A percentile compares a stretch with the other conserved stretches of the same genome.
These are phyloP conservation scores for Indri indri DNA, from an alignment of 2,113 vertebrate species.

Conservation along the genomic window DNA sequence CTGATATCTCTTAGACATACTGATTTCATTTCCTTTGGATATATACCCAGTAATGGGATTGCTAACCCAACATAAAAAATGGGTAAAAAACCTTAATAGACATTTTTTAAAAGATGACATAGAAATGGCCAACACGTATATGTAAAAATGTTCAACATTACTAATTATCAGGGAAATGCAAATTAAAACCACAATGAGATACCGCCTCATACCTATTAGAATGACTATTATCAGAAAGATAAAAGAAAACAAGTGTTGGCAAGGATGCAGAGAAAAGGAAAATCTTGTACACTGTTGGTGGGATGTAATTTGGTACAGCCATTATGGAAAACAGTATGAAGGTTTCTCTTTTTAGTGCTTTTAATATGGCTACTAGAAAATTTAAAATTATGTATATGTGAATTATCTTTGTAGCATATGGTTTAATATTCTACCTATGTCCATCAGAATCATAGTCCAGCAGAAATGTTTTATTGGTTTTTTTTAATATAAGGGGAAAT, in stretches of 20 bases:
- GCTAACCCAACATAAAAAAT: neutral
- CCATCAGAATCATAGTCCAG: conserved; percentile 25
- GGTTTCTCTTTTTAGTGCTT: neutral
- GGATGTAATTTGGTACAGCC: neutral
- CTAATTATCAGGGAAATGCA: neutral
- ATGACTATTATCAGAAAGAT: neutral
- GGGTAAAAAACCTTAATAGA: neutral
- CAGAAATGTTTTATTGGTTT: neutral
- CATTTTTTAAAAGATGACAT: neutral
- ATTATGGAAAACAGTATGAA: neutral
- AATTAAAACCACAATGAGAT: neutral
- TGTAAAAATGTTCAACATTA: neutral
- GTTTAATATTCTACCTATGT: conserved; percentile 32
- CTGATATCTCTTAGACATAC: neutral
- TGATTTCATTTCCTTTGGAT: neutral
- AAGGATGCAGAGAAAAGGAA: neutral
- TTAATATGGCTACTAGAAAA: neutral
- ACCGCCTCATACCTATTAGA: neutral
- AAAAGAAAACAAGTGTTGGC: neutral
- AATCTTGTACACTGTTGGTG: neutral
- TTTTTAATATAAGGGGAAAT: conserved; percentile 34
- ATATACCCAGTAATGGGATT: neutral
- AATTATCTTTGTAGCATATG: neutral
- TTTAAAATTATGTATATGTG: neutral
- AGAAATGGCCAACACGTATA: neutral